phyloP scores from a whole-genome alignment of 2,888 invertebrate species.

The Agrotis segetum region DNA sequence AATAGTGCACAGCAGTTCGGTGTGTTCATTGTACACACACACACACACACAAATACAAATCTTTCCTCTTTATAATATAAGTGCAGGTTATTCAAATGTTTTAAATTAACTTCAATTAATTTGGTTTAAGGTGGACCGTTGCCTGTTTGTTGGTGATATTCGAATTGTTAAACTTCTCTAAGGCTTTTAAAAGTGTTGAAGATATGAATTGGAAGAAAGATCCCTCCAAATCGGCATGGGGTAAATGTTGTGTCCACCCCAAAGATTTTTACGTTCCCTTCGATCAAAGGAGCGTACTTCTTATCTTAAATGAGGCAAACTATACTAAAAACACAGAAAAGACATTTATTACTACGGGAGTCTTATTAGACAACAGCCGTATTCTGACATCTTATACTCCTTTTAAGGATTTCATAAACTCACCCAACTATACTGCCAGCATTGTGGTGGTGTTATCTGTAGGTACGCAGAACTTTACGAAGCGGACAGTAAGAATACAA shows the following conservation, averaged over 20 bases:
- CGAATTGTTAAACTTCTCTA: neutral
- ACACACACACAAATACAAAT: too few relatives aligned
- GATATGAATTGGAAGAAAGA: neutral
- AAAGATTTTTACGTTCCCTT: neutral
- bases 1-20: too few relatives aligned
- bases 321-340: neutral
- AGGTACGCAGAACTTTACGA: accelerated
- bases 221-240: neutral
- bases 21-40: too few relatives aligned
- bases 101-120: too few relatives aligned
- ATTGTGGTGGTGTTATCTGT: neutral
- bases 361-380: slow-evolving; percentile 18
- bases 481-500: too few relatives aligned
- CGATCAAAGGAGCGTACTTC: neutral
- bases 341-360: neutral
- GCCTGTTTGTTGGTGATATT: neutral
- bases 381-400: slow-evolving; percentile 25
- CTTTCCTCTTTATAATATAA: too few relatives aligned
- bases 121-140: neutral
- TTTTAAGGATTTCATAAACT: neutral
- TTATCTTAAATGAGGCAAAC: slow-evolving; percentile 8
- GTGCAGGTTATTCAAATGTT: too few relatives aligned
- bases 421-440: accelerated
- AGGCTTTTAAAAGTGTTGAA: neutral
- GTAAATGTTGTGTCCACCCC: too few relatives aligned